Evolutionary conservation across 2,797 vertebrate species (phyloP).

Genomic region (Typhlichthys eigenmanni): DNA sequence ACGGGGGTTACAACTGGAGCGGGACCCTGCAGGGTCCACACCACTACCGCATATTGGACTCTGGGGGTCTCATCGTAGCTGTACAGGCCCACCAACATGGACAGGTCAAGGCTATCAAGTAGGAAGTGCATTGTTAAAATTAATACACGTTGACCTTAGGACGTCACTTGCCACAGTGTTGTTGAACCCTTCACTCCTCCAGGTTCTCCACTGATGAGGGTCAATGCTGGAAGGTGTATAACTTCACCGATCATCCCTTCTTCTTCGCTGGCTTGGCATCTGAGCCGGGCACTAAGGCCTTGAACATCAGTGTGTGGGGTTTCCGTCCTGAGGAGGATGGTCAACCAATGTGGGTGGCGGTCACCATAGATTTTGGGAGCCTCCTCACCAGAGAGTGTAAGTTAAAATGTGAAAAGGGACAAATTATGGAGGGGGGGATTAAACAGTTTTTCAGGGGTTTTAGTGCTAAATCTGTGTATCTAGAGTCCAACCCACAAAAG

Average conservation of each 20-base stretch:
- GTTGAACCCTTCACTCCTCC: neutral
- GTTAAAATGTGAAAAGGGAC: conserved; percentile 21
- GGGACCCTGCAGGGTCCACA: conserved; percentile 77
- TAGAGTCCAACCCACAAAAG: no score
- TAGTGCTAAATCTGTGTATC: no score
- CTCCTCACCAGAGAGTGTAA: conserved; percentile 80
- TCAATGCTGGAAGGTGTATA: conserved; percentile 80
- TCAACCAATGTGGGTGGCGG: conserved; percentile 79
- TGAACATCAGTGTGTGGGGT: conserved; percentile 83
- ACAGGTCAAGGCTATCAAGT: conserved; percentile 80
- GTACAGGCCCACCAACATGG: conserved; percentile 70
- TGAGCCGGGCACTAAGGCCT: conserved; percentile 79
- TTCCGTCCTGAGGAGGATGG: conserved; percentile 75
- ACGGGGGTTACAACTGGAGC: conserved; percentile 81
- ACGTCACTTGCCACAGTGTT: neutral
- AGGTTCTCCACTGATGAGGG: conserved; percentile 84
- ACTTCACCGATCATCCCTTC: conserved; percentile 81
- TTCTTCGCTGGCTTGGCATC: conserved; percentile 79
- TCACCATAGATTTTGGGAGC: conserved; percentile 82
- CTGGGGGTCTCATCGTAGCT: conserved; percentile 80
- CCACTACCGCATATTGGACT: conserved; percentile 82
- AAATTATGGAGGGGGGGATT: no score
- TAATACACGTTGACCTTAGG: neutral
- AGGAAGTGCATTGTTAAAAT: conserved; percentile 10
- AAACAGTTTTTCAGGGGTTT: no score